Evolutionary conservation across 2,888 invertebrate species (phyloP).

Genomic region (Sceliomorpha sp.): DNA sequence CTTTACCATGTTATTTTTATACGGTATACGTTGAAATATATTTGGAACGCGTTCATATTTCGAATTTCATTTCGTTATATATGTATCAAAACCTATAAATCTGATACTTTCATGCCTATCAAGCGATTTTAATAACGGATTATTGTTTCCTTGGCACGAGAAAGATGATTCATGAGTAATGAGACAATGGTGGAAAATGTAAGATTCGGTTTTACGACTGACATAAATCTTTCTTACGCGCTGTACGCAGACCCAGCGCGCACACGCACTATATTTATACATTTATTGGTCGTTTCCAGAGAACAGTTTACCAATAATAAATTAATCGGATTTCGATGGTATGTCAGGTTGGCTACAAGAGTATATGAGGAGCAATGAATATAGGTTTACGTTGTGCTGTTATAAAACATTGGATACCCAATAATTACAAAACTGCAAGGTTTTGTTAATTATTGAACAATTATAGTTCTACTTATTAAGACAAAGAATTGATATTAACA

Average conservation of each 20-base stretch:
- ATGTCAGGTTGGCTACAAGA: slow-evolving; percentile 39
- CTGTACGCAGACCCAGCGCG: slow-evolving; percentile 1
- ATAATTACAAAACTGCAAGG: too few relatives aligned
- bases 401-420: too few relatives aligned
- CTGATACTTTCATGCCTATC: background rate
- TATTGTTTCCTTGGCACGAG: slow-evolving; percentile 20
- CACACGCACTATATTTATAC: slow-evolving; percentile 38
- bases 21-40: too few relatives aligned
- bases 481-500: too few relatives aligned
- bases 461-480: too few relatives aligned
- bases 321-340: slow-evolving; percentile 40
- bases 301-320: slow-evolving; percentile 49
- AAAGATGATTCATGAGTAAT: slow-evolving; percentile 33
- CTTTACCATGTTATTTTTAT: too few relatives aligned
- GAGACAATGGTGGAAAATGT: slow-evolving; percentile 37
- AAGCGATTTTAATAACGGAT: background rate
- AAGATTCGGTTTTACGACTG: slow-evolving; percentile 31
- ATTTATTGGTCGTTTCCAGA: slow-evolving; percentile 47
- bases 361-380: slow-evolving; percentile 34
- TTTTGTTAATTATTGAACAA: too few relatives aligned
- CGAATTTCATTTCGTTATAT: slow-evolving; percentile 8
- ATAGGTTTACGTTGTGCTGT: slow-evolving; percentile 17
- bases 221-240: slow-evolving; percentile 38
- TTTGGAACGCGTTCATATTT: too few relatives aligned
- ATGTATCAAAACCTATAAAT: slow-evolving; percentile 13